Base-by-base conservation (phyloP, 2,888 invertebrate species). In the Pristionchus arcanus region DNA sequence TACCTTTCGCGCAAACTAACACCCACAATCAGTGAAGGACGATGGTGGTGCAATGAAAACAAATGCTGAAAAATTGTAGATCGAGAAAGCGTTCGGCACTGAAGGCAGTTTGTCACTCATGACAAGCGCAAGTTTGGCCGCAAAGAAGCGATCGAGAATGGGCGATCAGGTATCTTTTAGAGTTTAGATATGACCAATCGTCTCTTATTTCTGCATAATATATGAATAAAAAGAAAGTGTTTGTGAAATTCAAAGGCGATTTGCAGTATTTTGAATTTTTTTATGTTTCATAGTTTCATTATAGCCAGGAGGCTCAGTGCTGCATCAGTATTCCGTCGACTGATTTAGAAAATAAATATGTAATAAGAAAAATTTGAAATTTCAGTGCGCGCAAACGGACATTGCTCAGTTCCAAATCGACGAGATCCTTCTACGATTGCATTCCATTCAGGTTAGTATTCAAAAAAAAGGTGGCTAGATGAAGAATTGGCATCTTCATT, bases 331-430 rank as follows among this genome's bases (percentile, higher is more conserved):
- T 21, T 66, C 42, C 3, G 42, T 42, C 42, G 42, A 42, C 3
- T 42, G 9, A 5, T 42, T 42, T 42, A 42, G 9, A 42, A 42
- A 42, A 42, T 42, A 42, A 42, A 42, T 5, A 42, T 5, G 42
- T 42, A 9, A 42, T 5, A 42, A 9, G 42, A 31, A 11, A 71
- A 71, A 28, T 71, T 16, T 21, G 4, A 7, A 63, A 55, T 59
- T 68, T 13, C 55, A 90, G 74, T 68, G 87, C 13, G 90, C 91
- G 37, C 94, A 94, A 90, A 94, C 94, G 31, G 94, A 94, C 88
- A 91, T 94, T 83, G 94, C 93, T 15, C 93, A 94, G 85, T 94
- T 94, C 91, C 92, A 94, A 90, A 92, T 94, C 37, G 93, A 93
- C 86, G 94, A 94, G 90, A 93, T 94, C 49, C 91, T 92, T 19